phyloP scores from a whole-genome alignment of 2,888 invertebrate species.

The Patella pellucida region DNA sequence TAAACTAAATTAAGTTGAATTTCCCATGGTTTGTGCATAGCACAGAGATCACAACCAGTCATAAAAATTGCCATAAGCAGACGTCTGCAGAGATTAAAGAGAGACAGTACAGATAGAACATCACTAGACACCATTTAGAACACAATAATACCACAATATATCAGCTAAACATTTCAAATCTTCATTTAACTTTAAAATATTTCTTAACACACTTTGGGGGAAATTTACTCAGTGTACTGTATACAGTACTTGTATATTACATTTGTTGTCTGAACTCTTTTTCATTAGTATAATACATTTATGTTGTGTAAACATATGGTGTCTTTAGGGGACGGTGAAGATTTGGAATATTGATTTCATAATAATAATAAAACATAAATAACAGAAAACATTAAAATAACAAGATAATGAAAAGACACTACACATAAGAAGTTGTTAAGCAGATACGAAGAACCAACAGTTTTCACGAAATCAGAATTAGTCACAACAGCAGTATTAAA shows the following conservation, averaged over 20 bases:
- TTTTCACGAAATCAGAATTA: background rate
- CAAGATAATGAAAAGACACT: background rate
- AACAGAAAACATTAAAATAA: no score
- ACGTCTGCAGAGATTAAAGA: constrained; percentile 71
- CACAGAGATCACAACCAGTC: constrained; percentile 88
- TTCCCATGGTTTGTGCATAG: constrained; percentile 88
- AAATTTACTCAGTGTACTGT: no score
- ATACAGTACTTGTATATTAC: no score
- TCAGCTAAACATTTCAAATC: background rate
- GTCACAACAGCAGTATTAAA: background rate
- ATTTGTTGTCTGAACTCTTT: no score
- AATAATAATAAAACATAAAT: no score
- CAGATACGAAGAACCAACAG: background rate
- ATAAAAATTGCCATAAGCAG: constrained; percentile 84
- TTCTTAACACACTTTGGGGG: no score
- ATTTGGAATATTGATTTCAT: no score
- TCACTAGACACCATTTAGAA: constrained; percentile 20
- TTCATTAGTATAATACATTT: no score
- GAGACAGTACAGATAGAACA: constrained; percentile 4
- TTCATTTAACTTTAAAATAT: background rate
- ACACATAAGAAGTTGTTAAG: background rate
- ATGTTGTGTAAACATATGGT: no score
- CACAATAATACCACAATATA: constrained; percentile 12
- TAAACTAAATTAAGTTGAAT: constrained; percentile 85
- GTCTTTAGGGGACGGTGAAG: no score